Evolutionary conservation across 2,888 invertebrate genomes (phyloP).

Genomic region (Eristalinus sepulchralis): DNA sequence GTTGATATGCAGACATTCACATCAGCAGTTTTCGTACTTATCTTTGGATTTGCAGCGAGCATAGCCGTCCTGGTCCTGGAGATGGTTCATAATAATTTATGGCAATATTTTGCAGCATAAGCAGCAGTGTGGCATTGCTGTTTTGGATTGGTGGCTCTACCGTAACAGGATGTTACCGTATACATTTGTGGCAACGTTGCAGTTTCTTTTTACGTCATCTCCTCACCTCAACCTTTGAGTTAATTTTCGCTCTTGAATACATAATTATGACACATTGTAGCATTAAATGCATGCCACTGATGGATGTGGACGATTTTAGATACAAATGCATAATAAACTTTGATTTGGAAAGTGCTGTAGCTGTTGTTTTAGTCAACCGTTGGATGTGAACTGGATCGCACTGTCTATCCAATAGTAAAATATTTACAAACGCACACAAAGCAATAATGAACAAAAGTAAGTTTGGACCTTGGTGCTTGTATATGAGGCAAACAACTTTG

Average conservation of each 20-base stretch:
- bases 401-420: neutral
- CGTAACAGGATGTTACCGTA: conserved; percentile 19
- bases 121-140: conserved; percentile 53
- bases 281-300: neutral
- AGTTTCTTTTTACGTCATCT: conserved; percentile 30
- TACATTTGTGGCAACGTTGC: conserved; percentile 62
- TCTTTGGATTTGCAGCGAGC: conserved; percentile 81
- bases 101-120: conserved; percentile 72
- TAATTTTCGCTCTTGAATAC: neutral
- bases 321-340: neutral
- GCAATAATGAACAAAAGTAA: neutral
- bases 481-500: neutral
- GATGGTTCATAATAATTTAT: conserved; percentile 75
- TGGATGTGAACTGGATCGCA: too few relatives aligned
- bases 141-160: conserved; percentile 55
- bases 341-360: too few relatives aligned
- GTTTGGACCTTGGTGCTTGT: neutral
- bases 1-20: conserved; percentile 84
- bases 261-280: neutral
- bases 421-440: neutral
- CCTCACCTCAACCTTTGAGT: conserved; percentile 39
- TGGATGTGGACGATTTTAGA: neutral
- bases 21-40: conserved; percentile 82
- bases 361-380: too few relatives aligned
- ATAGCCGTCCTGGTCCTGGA: conserved; percentile 76